Percentiles rank a stretch among this genome's conserved stretches.
Evolutionary conservation across 2,797 vertebrate genomes (phyloP).

Genomic region (Rhynchotus rufescens): DNA sequence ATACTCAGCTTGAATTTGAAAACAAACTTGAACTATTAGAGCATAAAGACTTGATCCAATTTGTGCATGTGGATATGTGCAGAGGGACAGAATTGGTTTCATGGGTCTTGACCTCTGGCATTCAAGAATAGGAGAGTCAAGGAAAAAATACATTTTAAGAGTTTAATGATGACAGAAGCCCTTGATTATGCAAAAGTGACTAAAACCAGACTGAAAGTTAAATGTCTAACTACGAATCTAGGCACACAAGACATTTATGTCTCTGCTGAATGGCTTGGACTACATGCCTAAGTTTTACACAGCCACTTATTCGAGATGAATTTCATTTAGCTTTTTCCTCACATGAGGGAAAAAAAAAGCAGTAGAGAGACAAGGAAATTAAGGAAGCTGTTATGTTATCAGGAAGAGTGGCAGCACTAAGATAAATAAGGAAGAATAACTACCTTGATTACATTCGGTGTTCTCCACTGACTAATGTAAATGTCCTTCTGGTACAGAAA

Average conservation of each 20-base stretch:
- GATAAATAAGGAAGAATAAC: not conserved
- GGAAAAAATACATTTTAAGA: not conserved
- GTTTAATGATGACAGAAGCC: conserved; percentile 13
- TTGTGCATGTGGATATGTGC: not conserved
- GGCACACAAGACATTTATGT: conserved; percentile 21
- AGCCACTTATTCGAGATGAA: not conserved
- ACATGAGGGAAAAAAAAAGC: not conserved
- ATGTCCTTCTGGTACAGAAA: not conserved
- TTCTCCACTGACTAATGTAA: not conserved
- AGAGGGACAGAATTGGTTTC: not conserved
- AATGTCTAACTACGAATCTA: conserved; percentile 31
- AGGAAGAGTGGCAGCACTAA: not conserved
- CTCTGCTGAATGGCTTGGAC: not conserved
- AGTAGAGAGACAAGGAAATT: not conserved
- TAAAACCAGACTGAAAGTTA: conserved; percentile 22
- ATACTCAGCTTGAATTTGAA: not conserved
- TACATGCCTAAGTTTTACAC: not conserved
- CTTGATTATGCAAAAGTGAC: conserved; percentile 17
- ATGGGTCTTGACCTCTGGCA: conserved; percentile 21
- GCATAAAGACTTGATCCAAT: conserved; percentile 11
- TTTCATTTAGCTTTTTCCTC: not conserved
- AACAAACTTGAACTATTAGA: not conserved
- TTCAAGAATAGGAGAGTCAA: not conserved
- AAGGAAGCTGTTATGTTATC: not conserved
- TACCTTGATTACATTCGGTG: not conserved